Conservation (phyloP, 2,888 invertebrate genomes). For the Dioctria rufipes region DNA sequence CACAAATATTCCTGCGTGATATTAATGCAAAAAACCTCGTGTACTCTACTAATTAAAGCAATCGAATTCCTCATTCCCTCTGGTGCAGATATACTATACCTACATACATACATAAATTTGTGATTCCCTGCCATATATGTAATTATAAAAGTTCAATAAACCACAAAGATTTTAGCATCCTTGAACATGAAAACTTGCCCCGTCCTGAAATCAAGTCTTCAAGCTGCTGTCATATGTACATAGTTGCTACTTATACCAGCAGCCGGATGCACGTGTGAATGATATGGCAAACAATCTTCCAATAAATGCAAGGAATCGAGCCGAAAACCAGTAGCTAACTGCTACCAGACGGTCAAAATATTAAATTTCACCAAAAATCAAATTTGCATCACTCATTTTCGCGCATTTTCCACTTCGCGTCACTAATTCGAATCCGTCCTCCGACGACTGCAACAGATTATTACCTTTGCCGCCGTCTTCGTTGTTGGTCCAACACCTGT, state of each 20-base stretch:
- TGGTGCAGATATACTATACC: no score
- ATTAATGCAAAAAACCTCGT: no score
- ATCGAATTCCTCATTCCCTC: no score
- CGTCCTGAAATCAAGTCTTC: slow-evolving; percentile 15
- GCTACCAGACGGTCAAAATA: slow-evolving; percentile 43
- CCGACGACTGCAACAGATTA: not conserved
- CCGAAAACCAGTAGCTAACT: slow-evolving; percentile 44
- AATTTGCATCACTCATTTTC: slow-evolving; percentile 47
- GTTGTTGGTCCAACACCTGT: slow-evolving; percentile 48
- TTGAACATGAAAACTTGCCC: slow-evolving; percentile 27
- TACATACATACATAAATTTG: no score
- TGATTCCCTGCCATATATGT: not conserved
- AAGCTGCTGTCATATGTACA: not conserved
- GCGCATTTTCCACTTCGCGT: slow-evolving; percentile 48
- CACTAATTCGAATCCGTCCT: slow-evolving; percentile 33
- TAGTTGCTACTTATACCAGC: not conserved
- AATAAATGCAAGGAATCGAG: not conserved
- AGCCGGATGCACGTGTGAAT: slow-evolving; percentile 35
- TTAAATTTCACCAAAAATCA: slow-evolving; percentile 51
- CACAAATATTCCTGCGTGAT: no score
- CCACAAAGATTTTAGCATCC: not conserved
- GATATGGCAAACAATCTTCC: slow-evolving; percentile 35
- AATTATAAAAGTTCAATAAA: not conserved
- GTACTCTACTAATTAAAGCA: no score
- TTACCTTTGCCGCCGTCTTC: slow-evolving; percentile 6